Conservation (phyloP, 1,140 invertebrate genomes). For the Orchesella cincta region DNA sequence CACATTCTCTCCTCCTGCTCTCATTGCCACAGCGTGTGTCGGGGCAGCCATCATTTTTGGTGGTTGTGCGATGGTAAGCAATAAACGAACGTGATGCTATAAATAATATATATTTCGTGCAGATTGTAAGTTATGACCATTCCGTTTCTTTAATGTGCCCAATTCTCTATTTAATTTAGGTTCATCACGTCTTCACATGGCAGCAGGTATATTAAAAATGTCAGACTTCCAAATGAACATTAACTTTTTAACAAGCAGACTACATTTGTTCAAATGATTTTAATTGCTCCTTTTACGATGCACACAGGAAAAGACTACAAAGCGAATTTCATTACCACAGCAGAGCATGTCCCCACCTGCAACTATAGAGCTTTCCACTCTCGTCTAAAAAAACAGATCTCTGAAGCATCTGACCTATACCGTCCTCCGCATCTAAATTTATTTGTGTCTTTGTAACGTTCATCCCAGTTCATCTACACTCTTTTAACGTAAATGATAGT, state of each 20-base stretch:
- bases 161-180: constrained; percentile 5
- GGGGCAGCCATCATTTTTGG: constrained; percentile 47
- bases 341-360: constrained; percentile 43
- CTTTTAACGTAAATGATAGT: neutral
- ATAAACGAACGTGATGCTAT: neutral
- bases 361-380: constrained; percentile 51
- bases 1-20: constrained; percentile 44
- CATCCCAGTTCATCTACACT: no score
- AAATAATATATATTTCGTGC: neutral
- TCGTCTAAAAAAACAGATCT: constrained; percentile 42
- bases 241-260: neutral
- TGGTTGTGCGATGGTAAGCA: constrained; percentile 46
- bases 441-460: no score
- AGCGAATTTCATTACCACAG: constrained; percentile 35
- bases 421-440: no score
- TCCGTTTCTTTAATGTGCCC: constrained; percentile 5
- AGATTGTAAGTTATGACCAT: neutral
- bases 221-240: constrained; percentile 12
- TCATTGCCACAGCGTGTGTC: constrained; percentile 45
- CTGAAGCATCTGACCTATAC: neutral
- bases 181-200: constrained; percentile 50
- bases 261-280: neutral
- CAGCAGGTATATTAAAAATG: constrained; percentile 43
- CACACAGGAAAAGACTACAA: constrained; percentile 47
- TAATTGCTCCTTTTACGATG: neutral